Percentiles rank a stretch among this genome's conserved stretches.
Evolutionary conservation across 2,797 vertebrate species (phyloP).

Genomic region (Phyllotis vaccarum): DNA sequence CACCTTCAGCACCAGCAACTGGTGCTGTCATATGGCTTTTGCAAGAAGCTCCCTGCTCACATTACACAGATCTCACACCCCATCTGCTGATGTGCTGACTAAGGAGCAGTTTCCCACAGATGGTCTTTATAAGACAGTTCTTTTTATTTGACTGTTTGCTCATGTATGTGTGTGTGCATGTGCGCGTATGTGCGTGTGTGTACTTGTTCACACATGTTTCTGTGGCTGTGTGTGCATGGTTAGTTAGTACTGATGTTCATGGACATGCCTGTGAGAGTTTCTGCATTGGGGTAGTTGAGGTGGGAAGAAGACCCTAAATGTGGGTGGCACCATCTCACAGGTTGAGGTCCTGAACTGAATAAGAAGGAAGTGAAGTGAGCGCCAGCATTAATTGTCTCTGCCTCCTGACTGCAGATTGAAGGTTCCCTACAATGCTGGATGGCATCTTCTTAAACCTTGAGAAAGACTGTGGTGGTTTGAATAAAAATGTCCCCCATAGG

Average conservation of each 20-base stretch:
- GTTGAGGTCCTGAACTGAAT: neutral
- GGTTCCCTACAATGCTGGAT: neutral
- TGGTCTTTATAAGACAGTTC: neutral
- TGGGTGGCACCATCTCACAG: neutral
- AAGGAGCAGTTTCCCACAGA: neutral
- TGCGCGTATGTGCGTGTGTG: neutral
- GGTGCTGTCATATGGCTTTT: accelerated
- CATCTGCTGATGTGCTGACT: neutral
- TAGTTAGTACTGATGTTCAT: neutral
- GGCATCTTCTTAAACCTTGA: neutral
- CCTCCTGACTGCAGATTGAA: neutral
- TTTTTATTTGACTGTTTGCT: neutral
- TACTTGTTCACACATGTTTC: neutral
- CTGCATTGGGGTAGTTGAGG: neutral
- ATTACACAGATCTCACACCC: too few relatives aligned
- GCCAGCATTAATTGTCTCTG: neutral
- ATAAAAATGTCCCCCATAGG: too few relatives aligned
- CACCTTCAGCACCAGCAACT: neutral
- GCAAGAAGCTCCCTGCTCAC: accelerated
- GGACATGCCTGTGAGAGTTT: neutral
- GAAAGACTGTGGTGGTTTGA: neutral
- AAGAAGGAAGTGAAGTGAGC: neutral
- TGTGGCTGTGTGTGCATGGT: neutral
- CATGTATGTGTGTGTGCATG: neutral
- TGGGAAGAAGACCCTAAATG: neutral